phyloP scores from a whole-genome alignment of 2,113 vertebrate species.

The Halichoerus grypus region DNA sequence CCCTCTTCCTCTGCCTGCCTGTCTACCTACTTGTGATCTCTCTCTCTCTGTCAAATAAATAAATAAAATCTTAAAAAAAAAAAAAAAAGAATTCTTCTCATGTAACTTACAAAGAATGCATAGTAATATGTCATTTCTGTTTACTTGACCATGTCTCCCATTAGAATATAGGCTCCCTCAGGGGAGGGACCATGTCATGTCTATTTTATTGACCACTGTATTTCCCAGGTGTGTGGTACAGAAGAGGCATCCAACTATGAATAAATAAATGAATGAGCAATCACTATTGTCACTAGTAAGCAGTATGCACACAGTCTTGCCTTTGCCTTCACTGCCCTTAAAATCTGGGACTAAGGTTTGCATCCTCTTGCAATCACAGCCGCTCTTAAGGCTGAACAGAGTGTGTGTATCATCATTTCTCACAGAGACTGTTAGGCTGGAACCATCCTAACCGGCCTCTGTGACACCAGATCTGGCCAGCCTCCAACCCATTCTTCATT shows the following conservation, averaged over 20 bases:
- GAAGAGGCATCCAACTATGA: neutral
- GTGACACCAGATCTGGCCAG: neutral
- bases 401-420: neutral
- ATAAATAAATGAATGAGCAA: neutral
- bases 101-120: neutral
- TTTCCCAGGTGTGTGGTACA: neutral
- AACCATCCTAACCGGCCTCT: constrained; percentile 36
- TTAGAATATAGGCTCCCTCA: neutral
- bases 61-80: too few relatives aligned
- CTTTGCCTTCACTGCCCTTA: neutral
- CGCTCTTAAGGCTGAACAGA: neutral
- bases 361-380: neutral
- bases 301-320: neutral
- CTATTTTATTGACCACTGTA: neutral
- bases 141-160: neutral
- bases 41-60: too few relatives aligned
- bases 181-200: neutral
- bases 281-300: neutral
- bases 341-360: neutral
- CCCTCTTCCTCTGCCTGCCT: too few relatives aligned
- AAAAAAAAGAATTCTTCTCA: neutral
- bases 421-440: neutral
- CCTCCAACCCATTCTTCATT: neutral
- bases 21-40: too few relatives aligned
- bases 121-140: neutral